Conservation (phyloP, 2,113 vertebrate species). For the Neotoma lepida region DNA sequence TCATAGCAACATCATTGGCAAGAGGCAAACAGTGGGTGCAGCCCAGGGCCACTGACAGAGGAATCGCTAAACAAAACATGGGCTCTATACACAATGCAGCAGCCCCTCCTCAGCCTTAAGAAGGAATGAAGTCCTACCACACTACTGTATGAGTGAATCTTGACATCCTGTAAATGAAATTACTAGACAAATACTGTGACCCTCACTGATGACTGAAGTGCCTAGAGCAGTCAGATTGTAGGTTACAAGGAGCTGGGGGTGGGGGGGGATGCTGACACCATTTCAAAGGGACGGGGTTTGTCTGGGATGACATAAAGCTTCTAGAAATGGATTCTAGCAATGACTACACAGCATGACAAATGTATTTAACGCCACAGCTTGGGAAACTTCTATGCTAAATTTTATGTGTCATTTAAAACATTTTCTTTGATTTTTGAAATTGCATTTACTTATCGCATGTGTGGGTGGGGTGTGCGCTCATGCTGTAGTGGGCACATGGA, state of each 20-base stretch:
- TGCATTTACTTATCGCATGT: background rate
- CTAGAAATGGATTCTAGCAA: background rate
- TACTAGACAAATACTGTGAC: background rate
- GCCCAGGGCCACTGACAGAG: background rate
- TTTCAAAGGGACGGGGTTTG: background rate
- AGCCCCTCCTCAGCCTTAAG: background rate
- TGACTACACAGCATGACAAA: background rate
- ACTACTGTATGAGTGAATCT: background rate
- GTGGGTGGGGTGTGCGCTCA: too few species aligned
- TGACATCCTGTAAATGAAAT: background rate
- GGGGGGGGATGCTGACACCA: too few species aligned
- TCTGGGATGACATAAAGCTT: background rate
- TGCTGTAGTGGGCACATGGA: too few species aligned
- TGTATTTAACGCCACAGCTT: background rate
- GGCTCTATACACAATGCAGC: background rate
- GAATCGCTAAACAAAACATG: background rate
- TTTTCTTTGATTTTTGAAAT: background rate
- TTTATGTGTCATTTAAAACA: constrained; percentile 29
- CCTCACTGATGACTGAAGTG: background rate
- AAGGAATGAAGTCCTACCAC: background rate
- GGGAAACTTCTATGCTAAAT: background rate
- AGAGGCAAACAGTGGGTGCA: background rate
- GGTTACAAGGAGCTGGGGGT: background rate
- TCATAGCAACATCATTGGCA: background rate
- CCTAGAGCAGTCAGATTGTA: background rate